Conservation (phyloP, 2,113 vertebrate species). For the Illadopsis cleaveri region DNA sequence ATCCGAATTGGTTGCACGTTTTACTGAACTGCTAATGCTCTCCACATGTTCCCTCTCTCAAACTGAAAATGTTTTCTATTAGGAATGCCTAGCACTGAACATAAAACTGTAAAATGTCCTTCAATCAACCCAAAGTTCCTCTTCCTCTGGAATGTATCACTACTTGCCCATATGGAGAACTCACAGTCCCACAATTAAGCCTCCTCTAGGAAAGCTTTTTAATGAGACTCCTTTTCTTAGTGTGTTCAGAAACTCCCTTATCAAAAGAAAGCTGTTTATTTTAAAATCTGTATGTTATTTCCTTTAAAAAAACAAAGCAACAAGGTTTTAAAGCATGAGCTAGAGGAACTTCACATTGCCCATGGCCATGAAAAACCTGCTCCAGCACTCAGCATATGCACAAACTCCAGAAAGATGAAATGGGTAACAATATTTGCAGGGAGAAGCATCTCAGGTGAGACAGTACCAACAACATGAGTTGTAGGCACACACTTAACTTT, state of each 20-base stretch:
- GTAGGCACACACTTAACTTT: not conserved
- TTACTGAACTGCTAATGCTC: slow-evolving; percentile 50
- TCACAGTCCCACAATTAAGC: not conserved
- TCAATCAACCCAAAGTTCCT: not conserved
- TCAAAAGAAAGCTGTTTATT: not conserved
- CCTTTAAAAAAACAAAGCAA: not conserved
- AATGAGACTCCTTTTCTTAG: not conserved
- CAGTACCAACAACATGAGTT: not conserved
- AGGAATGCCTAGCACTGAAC: slow-evolving; percentile 32
- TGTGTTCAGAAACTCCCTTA: not conserved
- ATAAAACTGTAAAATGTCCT: slow-evolving; percentile 39
- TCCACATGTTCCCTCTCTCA: slow-evolving; percentile 31
- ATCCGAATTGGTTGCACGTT: slow-evolving; percentile 34
- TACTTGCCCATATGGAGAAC: not conserved
- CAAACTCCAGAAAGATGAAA: not conserved
- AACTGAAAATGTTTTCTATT: slow-evolving; percentile 60
- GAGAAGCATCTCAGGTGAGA: not conserved
- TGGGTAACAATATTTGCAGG: not conserved
- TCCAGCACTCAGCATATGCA: not conserved
- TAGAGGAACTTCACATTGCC: not conserved
- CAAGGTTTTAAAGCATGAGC: not conserved
- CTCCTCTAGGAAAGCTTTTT: not conserved
- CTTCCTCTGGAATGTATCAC: not conserved
- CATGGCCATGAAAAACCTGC: not conserved
- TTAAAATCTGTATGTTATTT: not conserved